Conservation (phyloP, 2,888 invertebrate genomes). For the Embidobia sp. region DNA sequence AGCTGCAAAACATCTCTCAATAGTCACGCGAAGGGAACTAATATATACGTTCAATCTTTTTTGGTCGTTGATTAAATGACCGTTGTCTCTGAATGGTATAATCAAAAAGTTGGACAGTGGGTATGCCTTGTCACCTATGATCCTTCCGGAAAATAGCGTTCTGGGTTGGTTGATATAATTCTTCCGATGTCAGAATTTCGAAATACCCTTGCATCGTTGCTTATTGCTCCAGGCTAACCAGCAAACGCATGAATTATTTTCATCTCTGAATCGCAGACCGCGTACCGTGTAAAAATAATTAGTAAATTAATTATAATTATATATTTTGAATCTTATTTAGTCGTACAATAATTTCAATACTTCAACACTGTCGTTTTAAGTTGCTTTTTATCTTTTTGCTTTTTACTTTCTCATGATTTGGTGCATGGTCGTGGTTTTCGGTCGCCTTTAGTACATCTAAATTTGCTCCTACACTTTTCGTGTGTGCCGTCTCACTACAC, state of each 20-base stretch:
- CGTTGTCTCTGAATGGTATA: constrained; percentile 3
- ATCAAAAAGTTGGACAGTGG: not conserved
- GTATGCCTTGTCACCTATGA: constrained; percentile 17
- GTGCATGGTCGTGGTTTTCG: too few relatives aligned
- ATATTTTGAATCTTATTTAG: too few relatives aligned
- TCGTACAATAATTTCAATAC: too few relatives aligned
- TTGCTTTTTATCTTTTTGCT: too few relatives aligned
- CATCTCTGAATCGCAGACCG: constrained; percentile 5
- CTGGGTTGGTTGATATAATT: not conserved
- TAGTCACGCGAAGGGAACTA: not conserved
- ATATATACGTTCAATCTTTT: not conserved
- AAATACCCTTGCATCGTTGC: constrained; percentile 19
- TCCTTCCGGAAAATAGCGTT: not conserved
- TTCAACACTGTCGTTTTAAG: too few relatives aligned
- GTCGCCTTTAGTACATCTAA: too few relatives aligned
- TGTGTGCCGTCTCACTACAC: too few relatives aligned
- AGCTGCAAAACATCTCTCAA: constrained; percentile 1
- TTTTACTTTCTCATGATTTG: too few relatives aligned
- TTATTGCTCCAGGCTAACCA: constrained; percentile 33
- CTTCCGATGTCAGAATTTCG: not conserved
- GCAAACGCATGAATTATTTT: constrained; percentile 18
- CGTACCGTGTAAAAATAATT: too few relatives aligned
- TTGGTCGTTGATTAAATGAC: not conserved
- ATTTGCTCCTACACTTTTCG: too few relatives aligned
- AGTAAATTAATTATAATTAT: too few relatives aligned